Base-by-base conservation (phyloP, 2,797 vertebrate species). In the Phrynocephalus guinanensis region DNA sequence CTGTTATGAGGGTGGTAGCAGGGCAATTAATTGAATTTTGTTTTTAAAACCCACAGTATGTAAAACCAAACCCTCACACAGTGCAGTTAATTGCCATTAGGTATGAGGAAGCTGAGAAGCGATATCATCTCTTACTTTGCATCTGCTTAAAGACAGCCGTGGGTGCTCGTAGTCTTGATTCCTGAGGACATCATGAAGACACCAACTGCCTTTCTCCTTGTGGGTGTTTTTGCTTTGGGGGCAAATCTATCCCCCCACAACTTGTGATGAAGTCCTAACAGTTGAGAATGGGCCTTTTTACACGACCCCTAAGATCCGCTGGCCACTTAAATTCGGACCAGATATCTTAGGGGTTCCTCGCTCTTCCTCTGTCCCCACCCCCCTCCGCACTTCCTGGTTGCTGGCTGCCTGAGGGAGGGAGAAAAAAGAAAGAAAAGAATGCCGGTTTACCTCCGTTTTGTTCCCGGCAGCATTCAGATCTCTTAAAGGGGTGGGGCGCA, bases 191-290 rank as follows among this genome's bases (percentile, higher is more conserved):
- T 7, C 30, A 86, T 86, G 85, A 86, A 79, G 66, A 71, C 18
- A 22, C 6, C 63, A 24, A 15, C 68, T 13, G 52, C 50, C 26
- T 86, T 63, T 71, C 33, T 60, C 52, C n/a, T 81, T 66, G 70
- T 81, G 78, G 68, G 79, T 10, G 79, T 86, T 75, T 38, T 82
- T 24, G 70, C 70, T 13, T 26, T 82, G 30, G 66, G 70, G 79
- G 22, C 28, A 60, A 50, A 56, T 63, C 63, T 86, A n/a, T 38
- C 28, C 52, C 6, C 15, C 38, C 20, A n/a, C 38, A 66, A 48
- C 38, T 16, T 73, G 79, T 50, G 13, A 13, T 3, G 1, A 66
- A 6, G 1, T 7, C 10, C 6, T 7, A 79, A 6, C 2, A 68
- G 75, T 60, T 85, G 44, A 78, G 84, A 63, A 63, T 63, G n/a